Conservation (phyloP, 2,113 vertebrate genomes). For the Onychostoma macrolepis region DNA sequence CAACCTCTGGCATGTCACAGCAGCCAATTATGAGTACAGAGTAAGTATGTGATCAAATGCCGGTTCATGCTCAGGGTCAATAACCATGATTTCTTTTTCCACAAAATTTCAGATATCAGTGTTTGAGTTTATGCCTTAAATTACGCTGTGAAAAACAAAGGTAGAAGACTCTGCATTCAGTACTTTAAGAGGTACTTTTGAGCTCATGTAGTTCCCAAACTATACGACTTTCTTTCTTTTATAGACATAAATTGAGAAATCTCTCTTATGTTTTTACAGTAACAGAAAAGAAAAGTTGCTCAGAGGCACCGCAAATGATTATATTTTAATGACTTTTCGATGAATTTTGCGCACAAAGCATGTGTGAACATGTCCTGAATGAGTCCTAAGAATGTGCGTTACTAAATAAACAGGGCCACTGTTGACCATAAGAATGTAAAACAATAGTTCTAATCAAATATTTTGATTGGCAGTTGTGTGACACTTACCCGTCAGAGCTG, state of each 20-base stretch:
- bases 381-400: neutral
- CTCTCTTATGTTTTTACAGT: neutral
- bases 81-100: neutral
- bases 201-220: neutral
- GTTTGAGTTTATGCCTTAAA: neutral
- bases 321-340: neutral
- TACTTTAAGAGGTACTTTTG: neutral
- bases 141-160: neutral
- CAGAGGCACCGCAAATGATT: neutral
- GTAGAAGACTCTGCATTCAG: neutral
- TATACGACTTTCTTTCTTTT: neutral
- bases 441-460: neutral
- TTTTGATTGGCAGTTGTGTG: slow-evolving; percentile 82
- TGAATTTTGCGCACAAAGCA: neutral
- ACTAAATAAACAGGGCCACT: neutral
- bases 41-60: slow-evolving; percentile 73
- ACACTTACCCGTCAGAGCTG: slow-evolving; percentile 90
- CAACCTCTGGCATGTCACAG: slow-evolving; percentile 86
- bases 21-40: slow-evolving; percentile 89
- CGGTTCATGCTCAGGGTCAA: neutral
- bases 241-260: neutral
- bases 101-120: neutral
- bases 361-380: no score
- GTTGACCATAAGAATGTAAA: neutral
- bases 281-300: neutral